Evolutionary conservation across 2,888 invertebrate species (phyloP).

Genomic region (Drosophila hamatofila): DNA sequence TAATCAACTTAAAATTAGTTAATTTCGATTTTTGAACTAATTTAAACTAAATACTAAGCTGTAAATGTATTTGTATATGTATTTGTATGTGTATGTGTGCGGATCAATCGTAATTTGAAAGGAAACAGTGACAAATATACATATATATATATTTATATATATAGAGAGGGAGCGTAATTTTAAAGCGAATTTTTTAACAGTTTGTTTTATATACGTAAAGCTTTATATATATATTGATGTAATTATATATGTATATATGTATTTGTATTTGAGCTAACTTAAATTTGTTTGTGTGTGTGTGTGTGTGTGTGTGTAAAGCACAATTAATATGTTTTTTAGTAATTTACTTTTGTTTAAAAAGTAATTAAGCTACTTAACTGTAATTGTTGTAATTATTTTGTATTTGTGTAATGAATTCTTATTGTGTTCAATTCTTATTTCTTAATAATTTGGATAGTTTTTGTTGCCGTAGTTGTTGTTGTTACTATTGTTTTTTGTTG

Average conservation of each 20-base stretch:
- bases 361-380: conserved; percentile 29
- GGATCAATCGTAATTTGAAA: conserved; percentile 13
- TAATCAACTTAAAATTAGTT: conserved; percentile 67
- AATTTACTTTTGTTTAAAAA: conserved; percentile 5
- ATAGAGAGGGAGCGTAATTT: background rate
- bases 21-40: conserved; percentile 53
- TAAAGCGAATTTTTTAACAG: conserved; percentile 3
- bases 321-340: conserved; percentile 39
- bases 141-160: conserved; percentile 5
- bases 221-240: conserved; percentile 23
- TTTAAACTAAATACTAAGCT: conserved; percentile 50
- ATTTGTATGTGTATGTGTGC: conserved; percentile 25
- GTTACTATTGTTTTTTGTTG: background rate
- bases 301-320: conserved; percentile 42
- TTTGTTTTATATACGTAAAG: conserved; percentile 20
- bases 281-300: conserved; percentile 7
- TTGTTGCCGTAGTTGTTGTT: background rate
- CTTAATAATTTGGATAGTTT: conserved; percentile 3
- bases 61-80: conserved; percentile 24
- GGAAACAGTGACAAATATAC: conserved; percentile 48
- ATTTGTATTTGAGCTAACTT: conserved; percentile 6
- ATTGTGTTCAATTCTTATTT: conserved; percentile 6
- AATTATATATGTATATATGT: conserved; percentile 32
- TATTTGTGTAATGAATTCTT: conserved; percentile 16
- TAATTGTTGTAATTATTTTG: conserved; percentile 32